These are phyloP conservation scores for Gryon sp. DNA, from an alignment of 1,140 invertebrate genomes.

Conservation along the genomic window DNA sequence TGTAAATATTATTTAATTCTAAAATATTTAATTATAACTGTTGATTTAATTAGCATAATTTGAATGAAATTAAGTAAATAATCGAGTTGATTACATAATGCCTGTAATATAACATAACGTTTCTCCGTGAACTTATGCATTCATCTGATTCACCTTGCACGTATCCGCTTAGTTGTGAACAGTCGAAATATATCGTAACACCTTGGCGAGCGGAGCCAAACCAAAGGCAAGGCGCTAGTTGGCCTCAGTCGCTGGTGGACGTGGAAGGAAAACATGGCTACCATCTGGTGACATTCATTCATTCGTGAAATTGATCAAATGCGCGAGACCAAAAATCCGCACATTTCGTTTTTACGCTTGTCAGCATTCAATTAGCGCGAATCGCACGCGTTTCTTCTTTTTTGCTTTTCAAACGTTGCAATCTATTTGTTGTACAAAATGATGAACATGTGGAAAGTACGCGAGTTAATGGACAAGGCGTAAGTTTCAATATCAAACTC, in stretches of 20 bases:
- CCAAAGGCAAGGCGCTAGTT: too few relatives aligned
- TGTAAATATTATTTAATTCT: too few relatives aligned
- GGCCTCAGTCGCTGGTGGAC: slow-evolving; percentile 22
- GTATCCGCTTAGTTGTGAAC: too few relatives aligned
- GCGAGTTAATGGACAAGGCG: slow-evolving; percentile 97
- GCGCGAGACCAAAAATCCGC: slow-evolving; percentile 68
- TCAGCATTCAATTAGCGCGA: not conserved
- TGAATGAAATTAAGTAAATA: too few relatives aligned
- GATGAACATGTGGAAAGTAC: slow-evolving; percentile 95
- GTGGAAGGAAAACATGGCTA: slow-evolving; percentile 74
- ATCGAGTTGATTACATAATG: too few relatives aligned
- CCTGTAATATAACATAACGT: too few relatives aligned
- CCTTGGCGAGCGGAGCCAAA: too few relatives aligned
- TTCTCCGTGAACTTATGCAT: too few relatives aligned
- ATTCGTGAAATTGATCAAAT: slow-evolving; percentile 68
- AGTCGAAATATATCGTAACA: too few relatives aligned
- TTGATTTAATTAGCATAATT: too few relatives aligned
- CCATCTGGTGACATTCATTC: slow-evolving; percentile 74
- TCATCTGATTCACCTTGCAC: too few relatives aligned
- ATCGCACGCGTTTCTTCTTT: slow-evolving; percentile 10
- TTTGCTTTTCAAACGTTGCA: slow-evolving; percentile 6
- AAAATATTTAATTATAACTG: too few relatives aligned
- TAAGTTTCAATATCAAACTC: slow-evolving; percentile 82
- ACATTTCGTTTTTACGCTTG: slow-evolving; percentile 44
- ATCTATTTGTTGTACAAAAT: slow-evolving; percentile 61